These are phyloP conservation scores for Zophobas atratus DNA, from an alignment of 1,140 invertebrate species.

Conservation along the genomic window DNA sequence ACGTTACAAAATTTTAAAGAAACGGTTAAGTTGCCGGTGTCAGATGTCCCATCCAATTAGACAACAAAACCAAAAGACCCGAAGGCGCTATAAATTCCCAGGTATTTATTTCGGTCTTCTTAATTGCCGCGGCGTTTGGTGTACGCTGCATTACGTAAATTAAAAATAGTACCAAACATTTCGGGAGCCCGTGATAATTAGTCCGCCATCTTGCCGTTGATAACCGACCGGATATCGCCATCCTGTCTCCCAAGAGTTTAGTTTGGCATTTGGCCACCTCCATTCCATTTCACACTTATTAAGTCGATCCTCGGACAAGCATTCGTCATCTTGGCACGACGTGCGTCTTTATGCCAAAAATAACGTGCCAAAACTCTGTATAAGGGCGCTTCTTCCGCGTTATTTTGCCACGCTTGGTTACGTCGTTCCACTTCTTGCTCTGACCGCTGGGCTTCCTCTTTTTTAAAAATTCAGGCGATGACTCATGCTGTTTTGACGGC, in stretches of 20 bases:
- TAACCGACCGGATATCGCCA: conserved; percentile 35
- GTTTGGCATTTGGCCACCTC: conserved; percentile 28
- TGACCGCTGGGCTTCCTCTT: conserved; percentile 15
- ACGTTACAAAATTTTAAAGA: no score
- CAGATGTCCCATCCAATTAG: conserved; percentile 1
- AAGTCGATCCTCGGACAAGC: not conserved
- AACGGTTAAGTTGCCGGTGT: not conserved
- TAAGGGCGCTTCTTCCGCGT: not conserved
- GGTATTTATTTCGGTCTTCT: conserved; percentile 14
- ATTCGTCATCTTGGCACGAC: not conserved
- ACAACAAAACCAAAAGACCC: not conserved
- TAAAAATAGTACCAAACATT: conserved; percentile 24
- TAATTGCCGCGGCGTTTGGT: conserved; percentile 1
- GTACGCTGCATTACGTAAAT: conserved; percentile 13
- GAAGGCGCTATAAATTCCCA: conserved; percentile 14
- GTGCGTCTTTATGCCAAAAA: not conserved
- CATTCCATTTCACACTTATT: conserved; percentile 4
- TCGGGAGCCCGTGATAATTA: conserved; percentile 32
- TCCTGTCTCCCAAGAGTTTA: conserved; percentile 26
- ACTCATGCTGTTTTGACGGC: conserved; percentile 17
- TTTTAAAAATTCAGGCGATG: conserved; percentile 18
- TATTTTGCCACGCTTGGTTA: conserved; percentile 8
- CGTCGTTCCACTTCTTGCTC: conserved; percentile 9
- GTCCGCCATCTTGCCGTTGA: conserved; percentile 21
- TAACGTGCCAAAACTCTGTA: not conserved